Percentiles rank a stretch among this genome's conserved stretches.
Evolutionary conservation across 2,888 invertebrate species (phyloP).

Genomic region (Melanostoma scalare): DNA sequence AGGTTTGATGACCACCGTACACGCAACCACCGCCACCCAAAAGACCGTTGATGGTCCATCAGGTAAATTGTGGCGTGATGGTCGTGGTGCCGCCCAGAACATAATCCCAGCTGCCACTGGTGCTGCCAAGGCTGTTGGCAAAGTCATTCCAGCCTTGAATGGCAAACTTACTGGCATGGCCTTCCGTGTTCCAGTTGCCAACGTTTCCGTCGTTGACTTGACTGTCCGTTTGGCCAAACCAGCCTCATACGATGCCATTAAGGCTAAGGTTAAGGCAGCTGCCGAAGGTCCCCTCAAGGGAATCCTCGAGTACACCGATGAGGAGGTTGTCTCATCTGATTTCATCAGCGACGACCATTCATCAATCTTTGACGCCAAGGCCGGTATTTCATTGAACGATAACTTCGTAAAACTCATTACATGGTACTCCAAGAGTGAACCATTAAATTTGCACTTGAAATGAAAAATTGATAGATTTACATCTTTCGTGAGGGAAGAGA

Average conservation of each 20-base stretch:
- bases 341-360: conserved; percentile 96
- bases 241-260: conserved; percentile 94
- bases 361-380: conserved; percentile 98
- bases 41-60: conserved; percentile 99
- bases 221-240: conserved; percentile 94
- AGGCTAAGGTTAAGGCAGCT: conserved; percentile 93
- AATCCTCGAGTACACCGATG: conserved; percentile 96
- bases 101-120: conserved; percentile 99
- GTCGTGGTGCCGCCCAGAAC: conserved; percentile 98
- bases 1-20: conserved; percentile 97
- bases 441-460: too few species aligned
- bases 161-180: conserved; percentile 99
- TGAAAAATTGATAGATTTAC: too few species aligned
- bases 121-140: conserved; percentile 99
- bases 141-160: conserved; percentile 98
- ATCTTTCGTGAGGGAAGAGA: too few species aligned
- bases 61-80: conserved; percentile 97
- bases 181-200: conserved; percentile 98
- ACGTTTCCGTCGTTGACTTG: conserved; percentile 99
- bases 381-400: conserved; percentile 96
- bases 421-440: conserved; percentile 90
- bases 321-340: conserved; percentile 97
- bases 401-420: conserved; percentile 98
- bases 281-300: conserved; percentile 94
- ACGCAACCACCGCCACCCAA: conserved; percentile 98